A percentile compares a stretch with the other conserved stretches of the same genome.
phyloP scores from a whole-genome alignment of 2,797 vertebrate species.

The Muraenolepis orangiensis region DNA sequence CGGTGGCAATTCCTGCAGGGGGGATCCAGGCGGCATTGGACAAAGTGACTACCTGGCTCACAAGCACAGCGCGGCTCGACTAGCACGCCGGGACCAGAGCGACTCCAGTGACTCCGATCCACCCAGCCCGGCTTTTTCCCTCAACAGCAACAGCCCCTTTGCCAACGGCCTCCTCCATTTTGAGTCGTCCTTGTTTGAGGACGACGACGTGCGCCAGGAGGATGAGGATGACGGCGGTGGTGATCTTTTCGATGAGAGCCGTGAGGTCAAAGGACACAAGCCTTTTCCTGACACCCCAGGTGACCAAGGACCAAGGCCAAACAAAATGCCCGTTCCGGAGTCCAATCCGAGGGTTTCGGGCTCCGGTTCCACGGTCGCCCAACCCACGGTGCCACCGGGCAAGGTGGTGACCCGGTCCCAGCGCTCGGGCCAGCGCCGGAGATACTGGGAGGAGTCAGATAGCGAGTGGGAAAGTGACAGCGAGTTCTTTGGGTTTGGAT shows the following conservation, averaged over 20 bases:
- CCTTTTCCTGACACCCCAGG: constrained; percentile 21
- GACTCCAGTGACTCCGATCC: constrained; percentile 56
- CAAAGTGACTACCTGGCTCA: not conserved
- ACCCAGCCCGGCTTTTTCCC: constrained; percentile 74
- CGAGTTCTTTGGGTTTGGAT: constrained; percentile 56
- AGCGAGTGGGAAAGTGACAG: constrained; percentile 67
- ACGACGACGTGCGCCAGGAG: constrained; percentile 58
- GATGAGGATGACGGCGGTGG: constrained; percentile 8
- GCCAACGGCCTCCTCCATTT: constrained; percentile 77
- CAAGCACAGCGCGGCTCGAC: constrained; percentile 16
- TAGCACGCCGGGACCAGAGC: constrained; percentile 18
- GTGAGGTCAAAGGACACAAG: not conserved
- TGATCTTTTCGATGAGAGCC: not conserved
- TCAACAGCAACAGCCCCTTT: constrained; percentile 74
- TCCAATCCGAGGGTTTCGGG: constrained; percentile 16
- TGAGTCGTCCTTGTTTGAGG: constrained; percentile 77
- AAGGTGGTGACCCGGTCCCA: constrained; percentile 71
- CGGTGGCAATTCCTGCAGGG: constrained; percentile 12
- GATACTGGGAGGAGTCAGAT: constrained; percentile 62
- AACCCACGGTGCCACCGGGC: constrained; percentile 1
- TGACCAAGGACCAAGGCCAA: not conserved
- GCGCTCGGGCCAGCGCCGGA: constrained; percentile 61
- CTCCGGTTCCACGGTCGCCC: constrained; percentile 15
- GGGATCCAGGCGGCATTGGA: not conserved
- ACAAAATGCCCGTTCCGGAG: constrained; percentile 7